Evolutionary conservation across 2,888 invertebrate species (phyloP), one percentile per base, ranked within the genome.

Genomic region (Phengaris alcon): DNA sequence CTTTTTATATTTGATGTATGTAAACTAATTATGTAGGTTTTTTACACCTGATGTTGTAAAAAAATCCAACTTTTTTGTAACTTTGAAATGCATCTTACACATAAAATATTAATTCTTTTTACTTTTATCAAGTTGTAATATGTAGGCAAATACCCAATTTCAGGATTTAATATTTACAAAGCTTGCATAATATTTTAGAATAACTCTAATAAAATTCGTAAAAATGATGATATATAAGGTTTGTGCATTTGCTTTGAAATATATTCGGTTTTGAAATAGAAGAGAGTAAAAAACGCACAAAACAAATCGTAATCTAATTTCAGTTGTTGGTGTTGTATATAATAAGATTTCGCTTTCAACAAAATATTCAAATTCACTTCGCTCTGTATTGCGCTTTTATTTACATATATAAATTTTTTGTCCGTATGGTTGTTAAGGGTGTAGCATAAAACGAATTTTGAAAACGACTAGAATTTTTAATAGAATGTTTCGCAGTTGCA

Each of bases 351-450:
- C 64, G 48, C 46, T 69, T 69, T 48, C 48, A 69, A 69, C 69
- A 69, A 69, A 69, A 69, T 48, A 69, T 69, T 69, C 69, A 69
- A 69, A 69, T 48, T 69, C 64, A 48, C 48, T 69, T n/a, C n/a
- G 69, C 48, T 46, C 69, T 69, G 69, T 69, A 48, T 69, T 64
- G 64, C 64, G 64, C 12, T 64, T 69, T 69, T 46, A 69, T 69
- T 48, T 69, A 48, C 69, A 69, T 69, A 69, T n/a, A 64, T 64
- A 64, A 64, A 15, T 5, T 48, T 48, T 69, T 69, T 48, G 48
- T 69, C 69, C 69, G 10, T 69, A 48, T 15, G 48, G 48, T 69
- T 69, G 48, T 69, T 46, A n/a, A 46, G 69, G 48, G 48, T 48
- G 68, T 69, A 69, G 69, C 48, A 15, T 69, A 48, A 69, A 69